Percentiles rank a stretch among this genome's conserved stretches.
Conservation (phyloP, 2,888 invertebrate genomes). For the Orgyia antiqua region DNA sequence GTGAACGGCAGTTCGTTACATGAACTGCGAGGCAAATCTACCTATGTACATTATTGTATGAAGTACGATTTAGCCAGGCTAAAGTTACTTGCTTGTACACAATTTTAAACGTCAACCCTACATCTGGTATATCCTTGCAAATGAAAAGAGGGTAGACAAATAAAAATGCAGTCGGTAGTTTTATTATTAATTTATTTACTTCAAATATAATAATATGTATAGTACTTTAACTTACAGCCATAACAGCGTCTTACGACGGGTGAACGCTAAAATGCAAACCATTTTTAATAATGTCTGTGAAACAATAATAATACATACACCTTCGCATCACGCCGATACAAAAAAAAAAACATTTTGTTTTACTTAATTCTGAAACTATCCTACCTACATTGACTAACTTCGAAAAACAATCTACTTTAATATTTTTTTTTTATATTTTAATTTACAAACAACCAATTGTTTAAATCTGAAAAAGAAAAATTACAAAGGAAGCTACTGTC, state of each 20-base stretch:
- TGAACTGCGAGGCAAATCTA: no score
- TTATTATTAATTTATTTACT: slow-evolving; percentile 78
- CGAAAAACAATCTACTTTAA: slow-evolving; percentile 28
- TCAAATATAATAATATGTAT: slow-evolving; percentile 76
- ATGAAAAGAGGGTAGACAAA: neutral
- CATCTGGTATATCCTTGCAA: no score
- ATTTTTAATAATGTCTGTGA: slow-evolving; percentile 25
- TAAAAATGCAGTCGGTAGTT: slow-evolving; percentile 21
- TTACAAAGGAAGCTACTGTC: slow-evolving; percentile 13
- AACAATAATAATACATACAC: slow-evolving; percentile 26
- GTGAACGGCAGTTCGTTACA: no score
- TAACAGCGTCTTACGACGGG: slow-evolving; percentile 27
- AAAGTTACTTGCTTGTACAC: no score
- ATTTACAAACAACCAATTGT: slow-evolving; percentile 62
- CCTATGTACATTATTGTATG: no score
- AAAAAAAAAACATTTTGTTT: slow-evolving; percentile 38
- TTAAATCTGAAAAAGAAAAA: slow-evolving; percentile 33
- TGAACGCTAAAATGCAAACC: slow-evolving; percentile 26
- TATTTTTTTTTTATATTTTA: slow-evolving; percentile 34
- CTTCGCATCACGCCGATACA: slow-evolving; percentile 18
- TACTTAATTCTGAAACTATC: slow-evolving; percentile 30
- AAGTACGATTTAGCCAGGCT: no score
- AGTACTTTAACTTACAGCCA: slow-evolving; percentile 77
- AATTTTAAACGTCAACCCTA: no score
- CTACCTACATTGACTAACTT: slow-evolving; percentile 34